Base-by-base conservation (phyloP, 2,888 invertebrate species). In the Allolobophora icterica region DNA sequence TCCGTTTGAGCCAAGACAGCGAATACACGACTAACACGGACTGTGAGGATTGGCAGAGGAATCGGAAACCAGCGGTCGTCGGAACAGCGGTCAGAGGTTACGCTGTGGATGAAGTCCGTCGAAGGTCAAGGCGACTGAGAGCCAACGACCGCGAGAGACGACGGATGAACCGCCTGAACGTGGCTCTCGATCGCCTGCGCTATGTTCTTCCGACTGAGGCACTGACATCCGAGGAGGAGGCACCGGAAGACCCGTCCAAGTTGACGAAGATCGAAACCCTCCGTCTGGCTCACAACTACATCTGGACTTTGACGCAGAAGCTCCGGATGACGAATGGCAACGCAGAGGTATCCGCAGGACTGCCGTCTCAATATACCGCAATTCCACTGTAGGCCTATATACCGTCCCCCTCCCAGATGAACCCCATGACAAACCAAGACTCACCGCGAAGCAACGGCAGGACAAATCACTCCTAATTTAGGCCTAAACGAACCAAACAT, bases 211-310 rank as follows among this genome's bases (percentile, higher is more conserved):
- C 71, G 30, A 11, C n/a, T 30, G 71, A 71, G 71, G n/a, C n/a
- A 71, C 71, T 71, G 71, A 71, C 71, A 71, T n/a, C 71, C 11
- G n/a, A n/a, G 11, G 71, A 3, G 30, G 71, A 71, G 71, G n/a
- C 30, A n/a, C 30, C 1, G 30, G 71, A 71, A 13, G 71, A 71
- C 11, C 30, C 30, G n/a, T 71, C 96, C 94, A 96, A 96, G 93
- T 94, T 96, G 91, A 96, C 96, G 83, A 96, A 96, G 94, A 96
- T 96, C 92, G 97, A 97, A 95, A 97, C 97, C 0, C 95, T 97
- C 19, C 96, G 97, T 89, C 98, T 99, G 94, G 99, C 99, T 0
- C 98, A 99, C 95, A 99, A 98, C 95, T 99, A 99, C 95, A 99
- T 99, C 92, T 98, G 97, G 96, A 98, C 98, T 0, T 95, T 99